Conservation (phyloP, 2,888 invertebrate species). For the Pyrochroa serraticornis region DNA sequence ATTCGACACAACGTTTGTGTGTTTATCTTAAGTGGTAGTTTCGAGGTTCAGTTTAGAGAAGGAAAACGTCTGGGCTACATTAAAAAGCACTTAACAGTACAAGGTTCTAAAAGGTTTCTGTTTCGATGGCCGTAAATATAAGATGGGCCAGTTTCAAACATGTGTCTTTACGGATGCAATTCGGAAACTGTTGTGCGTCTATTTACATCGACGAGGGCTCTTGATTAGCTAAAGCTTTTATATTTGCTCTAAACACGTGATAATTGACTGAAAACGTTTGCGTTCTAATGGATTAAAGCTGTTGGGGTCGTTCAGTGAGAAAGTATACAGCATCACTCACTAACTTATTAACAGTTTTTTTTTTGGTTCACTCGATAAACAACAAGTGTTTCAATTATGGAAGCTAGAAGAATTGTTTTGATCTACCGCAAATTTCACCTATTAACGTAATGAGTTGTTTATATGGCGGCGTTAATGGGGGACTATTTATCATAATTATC, state of each 20-base stretch:
- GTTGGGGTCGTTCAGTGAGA: constrained; percentile 1
- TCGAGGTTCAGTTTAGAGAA: constrained; percentile 41
- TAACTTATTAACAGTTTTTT: constrained; percentile 3
- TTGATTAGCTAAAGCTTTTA: constrained; percentile 42
- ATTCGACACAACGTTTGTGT: constrained; percentile 28
- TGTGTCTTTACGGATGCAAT: constrained; percentile 37
- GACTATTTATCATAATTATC: too few species aligned
- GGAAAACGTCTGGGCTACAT: constrained; percentile 48
- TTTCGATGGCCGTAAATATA: constrained; percentile 47
- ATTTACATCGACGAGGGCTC: constrained; percentile 31
- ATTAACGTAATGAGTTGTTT: too few species aligned
- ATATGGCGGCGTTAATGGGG: too few species aligned
- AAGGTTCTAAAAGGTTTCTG: constrained; percentile 51
- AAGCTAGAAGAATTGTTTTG: too few species aligned
- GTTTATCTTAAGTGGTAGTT: constrained; percentile 44
- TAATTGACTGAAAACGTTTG: constrained; percentile 40
- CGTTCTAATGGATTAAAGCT: constrained; percentile 21
- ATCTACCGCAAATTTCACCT: too few species aligned
- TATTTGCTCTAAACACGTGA: constrained; percentile 37
- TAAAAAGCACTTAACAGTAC: constrained; percentile 54
- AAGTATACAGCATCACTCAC: constrained; percentile 1
- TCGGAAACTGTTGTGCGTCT: constrained; percentile 33
- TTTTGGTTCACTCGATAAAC: not conserved
- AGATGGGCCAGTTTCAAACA: constrained; percentile 44
- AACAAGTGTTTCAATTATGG: too few species aligned